Evolutionary conservation across 2,113 vertebrate genomes (phyloP).

Genomic region (Chionomys nivalis): DNA sequence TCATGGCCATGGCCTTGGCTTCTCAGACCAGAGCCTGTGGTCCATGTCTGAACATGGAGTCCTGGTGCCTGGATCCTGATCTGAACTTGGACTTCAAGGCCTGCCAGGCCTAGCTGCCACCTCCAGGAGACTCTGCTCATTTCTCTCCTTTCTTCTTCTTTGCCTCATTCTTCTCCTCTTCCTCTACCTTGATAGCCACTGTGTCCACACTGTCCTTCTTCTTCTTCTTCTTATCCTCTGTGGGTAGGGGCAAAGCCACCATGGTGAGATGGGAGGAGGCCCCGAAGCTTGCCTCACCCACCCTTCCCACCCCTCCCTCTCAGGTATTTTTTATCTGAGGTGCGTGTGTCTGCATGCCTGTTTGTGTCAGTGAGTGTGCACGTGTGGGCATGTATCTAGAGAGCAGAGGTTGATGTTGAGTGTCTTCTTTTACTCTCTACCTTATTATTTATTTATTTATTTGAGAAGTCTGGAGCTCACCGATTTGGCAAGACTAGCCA

Average conservation of each 20-base stretch:
- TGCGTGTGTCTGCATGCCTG: not conserved
- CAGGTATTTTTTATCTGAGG: not conserved
- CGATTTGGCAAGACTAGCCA: not conserved
- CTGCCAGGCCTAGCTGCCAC: not conserved
- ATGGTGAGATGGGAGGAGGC: not conserved
- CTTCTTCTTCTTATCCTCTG: slow-evolving; percentile 77
- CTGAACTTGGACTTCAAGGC: not conserved
- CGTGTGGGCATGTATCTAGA: not conserved
- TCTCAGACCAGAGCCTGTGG: not conserved
- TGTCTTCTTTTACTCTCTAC: not conserved
- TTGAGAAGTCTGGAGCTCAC: not conserved
- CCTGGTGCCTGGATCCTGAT: not conserved
- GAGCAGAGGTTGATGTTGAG: not conserved
- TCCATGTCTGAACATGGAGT: not conserved
- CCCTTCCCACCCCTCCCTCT: not conserved
- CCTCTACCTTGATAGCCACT: slow-evolving; percentile 79
- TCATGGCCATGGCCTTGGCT: not conserved
- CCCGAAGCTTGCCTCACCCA: not conserved
- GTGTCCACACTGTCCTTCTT: slow-evolving; percentile 81
- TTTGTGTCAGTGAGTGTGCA: not conserved
- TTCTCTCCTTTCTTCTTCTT: slow-evolving; percentile 76
- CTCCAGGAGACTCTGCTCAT: slow-evolving; percentile 12
- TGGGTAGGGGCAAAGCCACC: not conserved
- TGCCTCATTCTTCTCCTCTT: slow-evolving; percentile 74
- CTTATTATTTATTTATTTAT: too few species aligned